phyloP scores from a whole-genome alignment of 2,797 vertebrate genomes.

The Carapus acus region DNA sequence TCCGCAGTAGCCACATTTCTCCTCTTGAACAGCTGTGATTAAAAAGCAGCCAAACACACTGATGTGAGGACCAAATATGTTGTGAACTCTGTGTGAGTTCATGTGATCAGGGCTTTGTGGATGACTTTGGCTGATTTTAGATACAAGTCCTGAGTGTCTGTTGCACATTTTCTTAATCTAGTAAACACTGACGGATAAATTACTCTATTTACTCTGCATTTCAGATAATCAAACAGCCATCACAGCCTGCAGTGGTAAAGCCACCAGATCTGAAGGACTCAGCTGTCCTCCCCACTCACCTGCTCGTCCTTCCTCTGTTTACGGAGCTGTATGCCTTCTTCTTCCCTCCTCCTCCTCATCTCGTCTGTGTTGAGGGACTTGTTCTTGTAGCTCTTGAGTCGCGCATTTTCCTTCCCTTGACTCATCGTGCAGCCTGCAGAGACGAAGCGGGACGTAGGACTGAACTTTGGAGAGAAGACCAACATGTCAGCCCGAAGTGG shows the following conservation, averaged over 20 bases:
- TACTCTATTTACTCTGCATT: too few species aligned
- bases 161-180: too few species aligned
- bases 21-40: conserved; percentile 87
- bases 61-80: too few species aligned
- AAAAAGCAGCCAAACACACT: neutral
- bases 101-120: too few species aligned
- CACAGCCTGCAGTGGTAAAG: too few species aligned
- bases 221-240: too few species aligned
- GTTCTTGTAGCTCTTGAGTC: conserved; percentile 98
- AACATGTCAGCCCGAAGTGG: too few species aligned
- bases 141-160: too few species aligned
- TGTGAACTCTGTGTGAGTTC: too few species aligned
- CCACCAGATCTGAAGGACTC: neutral
- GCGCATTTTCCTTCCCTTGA: conserved; percentile 93
- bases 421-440: conserved; percentile 83
- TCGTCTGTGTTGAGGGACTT: conserved; percentile 97
- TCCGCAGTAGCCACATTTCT: conserved; percentile 95
- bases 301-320: conserved; percentile 98
- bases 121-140: too few species aligned
- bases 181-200: too few species aligned
- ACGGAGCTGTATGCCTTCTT: conserved; percentile 92
- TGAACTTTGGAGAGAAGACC: neutral
- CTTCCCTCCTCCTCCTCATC: conserved; percentile 94
- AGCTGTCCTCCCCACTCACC: conserved; percentile 61
- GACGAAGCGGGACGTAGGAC: conserved; percentile 4